These are phyloP conservation scores for Melieria omissa DNA, from an alignment of 2,888 invertebrate species.

Conservation along the genomic window DNA sequence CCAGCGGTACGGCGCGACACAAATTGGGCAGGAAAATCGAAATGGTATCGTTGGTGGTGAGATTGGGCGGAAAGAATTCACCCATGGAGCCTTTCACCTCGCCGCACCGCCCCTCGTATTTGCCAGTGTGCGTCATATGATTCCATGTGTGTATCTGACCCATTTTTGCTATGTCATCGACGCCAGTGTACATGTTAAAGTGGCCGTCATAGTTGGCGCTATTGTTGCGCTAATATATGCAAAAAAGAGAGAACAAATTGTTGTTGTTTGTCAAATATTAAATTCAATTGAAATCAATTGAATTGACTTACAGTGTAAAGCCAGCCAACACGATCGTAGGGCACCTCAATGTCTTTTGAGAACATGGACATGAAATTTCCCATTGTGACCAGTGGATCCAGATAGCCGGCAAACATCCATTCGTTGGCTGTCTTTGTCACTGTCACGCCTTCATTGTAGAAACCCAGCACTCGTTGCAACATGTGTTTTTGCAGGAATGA, in stretches of 20 bases:
- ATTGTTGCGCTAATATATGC: conserved; percentile 77
- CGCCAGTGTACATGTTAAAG: conserved; percentile 81
- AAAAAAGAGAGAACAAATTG: conserved; percentile 4
- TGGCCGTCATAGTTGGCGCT: conserved; percentile 79
- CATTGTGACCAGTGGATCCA: conserved; percentile 76
- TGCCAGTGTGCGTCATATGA: conserved; percentile 70
- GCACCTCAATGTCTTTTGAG: conserved; percentile 68
- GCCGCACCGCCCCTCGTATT: conserved; percentile 70
- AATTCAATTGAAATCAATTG: too few species aligned
- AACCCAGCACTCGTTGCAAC: conserved; percentile 69
- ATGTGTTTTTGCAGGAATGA: conserved; percentile 70
- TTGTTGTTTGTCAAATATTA: background rate
- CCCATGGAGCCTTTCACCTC: conserved; percentile 79
- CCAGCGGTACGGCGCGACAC: conserved; percentile 76
- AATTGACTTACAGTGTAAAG: conserved; percentile 73
- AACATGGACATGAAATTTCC: conserved; percentile 71
- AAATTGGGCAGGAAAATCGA: conserved; percentile 79
- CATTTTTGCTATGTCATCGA: conserved; percentile 71
- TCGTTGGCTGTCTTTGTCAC: conserved; percentile 75
- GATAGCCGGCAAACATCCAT: conserved; percentile 82
- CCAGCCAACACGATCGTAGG: conserved; percentile 83
- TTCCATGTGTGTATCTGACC: conserved; percentile 82
- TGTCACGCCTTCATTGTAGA: conserved; percentile 69
- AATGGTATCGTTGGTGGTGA: conserved; percentile 71
- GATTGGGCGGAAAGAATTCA: conserved; percentile 79